Evolutionary conservation across 2,113 vertebrate species (phyloP), one percentile per base, ranked within the genome.

Genomic region (Ammospiza caudacuta): DNA sequence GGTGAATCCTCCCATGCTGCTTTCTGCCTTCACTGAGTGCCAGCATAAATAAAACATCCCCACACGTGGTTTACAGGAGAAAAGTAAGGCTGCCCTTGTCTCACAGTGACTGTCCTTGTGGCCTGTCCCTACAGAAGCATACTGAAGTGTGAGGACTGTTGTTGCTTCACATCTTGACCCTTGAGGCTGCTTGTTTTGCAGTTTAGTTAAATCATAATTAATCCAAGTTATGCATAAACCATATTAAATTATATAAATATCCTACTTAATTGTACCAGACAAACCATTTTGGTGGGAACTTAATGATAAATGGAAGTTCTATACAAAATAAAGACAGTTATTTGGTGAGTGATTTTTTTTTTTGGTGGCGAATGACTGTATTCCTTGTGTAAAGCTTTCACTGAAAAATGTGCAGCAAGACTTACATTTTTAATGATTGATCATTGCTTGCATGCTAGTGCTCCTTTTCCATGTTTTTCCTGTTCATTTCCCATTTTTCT

Each of bases 91-190:
- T 89, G 43, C 6, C 15, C 11, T 76, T 85, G 16, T 41, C 14
- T 80, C 16, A 18, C 21, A 2, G 2, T n/a, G 5, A 6, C 7
- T 67, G 15, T 41, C 4, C n/a, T 25, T 20, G 8, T 21, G 29
- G 21, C 41, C 28, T 75, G 35, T 54, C 7, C 18, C 8, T 13
- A 43, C 37, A 66, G 25, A 15, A 46, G 20, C 37, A 47, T 0
- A 13, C 21, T 19, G 20, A 33, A 75, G 20, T 0, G 0, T 1
- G 1, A 66, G 22, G n/a, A 37, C 41, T 55, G 7, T 5, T 73
- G 49, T 41, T 73, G 10, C 19, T 70, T 89, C 18, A 33, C 2
- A 1, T 72, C 16, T 41, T 15, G 1, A 63, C 15, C 14, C 20
- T 6, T 2, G 3, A 8, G 15, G 31, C 47, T 44, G 13, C 20